Conservation (phyloP, 2,888 invertebrate species). For the Megaustenia siamemsis region DNA sequence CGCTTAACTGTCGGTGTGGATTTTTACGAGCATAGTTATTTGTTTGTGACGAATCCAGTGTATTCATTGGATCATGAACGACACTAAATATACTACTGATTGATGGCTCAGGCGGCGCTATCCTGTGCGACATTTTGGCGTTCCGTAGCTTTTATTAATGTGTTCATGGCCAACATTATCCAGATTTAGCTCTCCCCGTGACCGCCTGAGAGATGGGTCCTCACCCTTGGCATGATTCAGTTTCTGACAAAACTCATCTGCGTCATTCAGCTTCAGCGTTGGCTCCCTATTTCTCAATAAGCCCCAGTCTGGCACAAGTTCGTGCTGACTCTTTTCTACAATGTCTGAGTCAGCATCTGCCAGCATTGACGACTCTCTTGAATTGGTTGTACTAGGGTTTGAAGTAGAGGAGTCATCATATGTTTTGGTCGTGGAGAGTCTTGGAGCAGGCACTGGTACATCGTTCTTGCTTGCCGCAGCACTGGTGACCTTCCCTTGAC, state of each 20-base stretch:
- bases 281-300: not conserved
- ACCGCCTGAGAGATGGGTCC: not conserved
- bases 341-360: not conserved
- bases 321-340: too few species aligned
- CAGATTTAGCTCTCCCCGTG: not conserved
- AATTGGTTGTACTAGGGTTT: not conserved
- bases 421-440: not conserved
- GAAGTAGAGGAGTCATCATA: not conserved
- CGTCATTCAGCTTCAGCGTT: not conserved
- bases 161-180: not conserved
- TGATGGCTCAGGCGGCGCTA: not conserved
- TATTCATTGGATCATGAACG: not conserved
- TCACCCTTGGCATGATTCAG: not conserved
- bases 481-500: not conserved
- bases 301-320: not conserved
- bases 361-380: not conserved
- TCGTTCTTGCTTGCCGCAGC: not conserved
- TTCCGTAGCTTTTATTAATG: not conserved
- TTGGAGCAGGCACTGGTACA: not conserved
- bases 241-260: not conserved
- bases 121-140: not conserved
- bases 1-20: not conserved
- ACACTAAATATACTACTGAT: slow-evolving; percentile 25
- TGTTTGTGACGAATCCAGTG: not conserved
- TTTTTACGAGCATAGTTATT: not conserved